Base-by-base conservation (phyloP, 2,113 vertebrate species). In the Hiodon alosoides region DNA sequence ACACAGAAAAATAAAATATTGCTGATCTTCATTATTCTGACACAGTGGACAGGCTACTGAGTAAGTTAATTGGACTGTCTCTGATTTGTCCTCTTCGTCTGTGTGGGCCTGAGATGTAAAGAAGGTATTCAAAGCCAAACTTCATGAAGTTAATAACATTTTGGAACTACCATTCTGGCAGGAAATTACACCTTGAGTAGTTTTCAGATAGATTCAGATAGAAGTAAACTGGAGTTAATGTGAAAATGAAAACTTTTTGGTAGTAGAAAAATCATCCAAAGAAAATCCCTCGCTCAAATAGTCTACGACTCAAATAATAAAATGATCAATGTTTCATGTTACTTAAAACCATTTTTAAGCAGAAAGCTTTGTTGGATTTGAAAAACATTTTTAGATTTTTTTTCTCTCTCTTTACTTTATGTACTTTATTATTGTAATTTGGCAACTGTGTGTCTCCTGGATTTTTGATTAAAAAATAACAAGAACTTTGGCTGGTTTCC, bases 381-480 rank as follows among this genome's bases (percentile, higher is more conserved):
- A 84, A 77, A 60, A 70, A 69, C 9, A 81, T 83, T 86, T 78
- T 89, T 85, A 81, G 83, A 87, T 85, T 87, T 87, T 82, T 81
- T 85, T 77, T 81, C 79, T 71, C 10, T 51, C 80, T 79, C n/a
- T 57, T 82, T 82, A 83, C 71, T 79, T 83, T 86, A 86, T 80
- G 83, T 86, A 86, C 80, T 81, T 77, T 78, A 82, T 85, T 84
- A 85, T 88, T 85, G 86, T 68, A 83, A 86, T 85, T 80, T 74
- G 71, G 79, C 76, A 83, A 78, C 79, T 76, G 81, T 77, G 82
- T 77, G 54, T 67, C 73, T 77, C 75, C 11, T 78, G 54, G 76
- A 78, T 88, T 89, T 84, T 77, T 75, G 85, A 86, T 87, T 86
- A 75, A 83, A 86, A 81, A 80, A 83, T 79, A 82, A 79, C 61